Evolutionary conservation across 2,888 invertebrate species (phyloP), one percentile per base, ranked within the genome.

Genomic region (Aplocera efformata): DNA sequence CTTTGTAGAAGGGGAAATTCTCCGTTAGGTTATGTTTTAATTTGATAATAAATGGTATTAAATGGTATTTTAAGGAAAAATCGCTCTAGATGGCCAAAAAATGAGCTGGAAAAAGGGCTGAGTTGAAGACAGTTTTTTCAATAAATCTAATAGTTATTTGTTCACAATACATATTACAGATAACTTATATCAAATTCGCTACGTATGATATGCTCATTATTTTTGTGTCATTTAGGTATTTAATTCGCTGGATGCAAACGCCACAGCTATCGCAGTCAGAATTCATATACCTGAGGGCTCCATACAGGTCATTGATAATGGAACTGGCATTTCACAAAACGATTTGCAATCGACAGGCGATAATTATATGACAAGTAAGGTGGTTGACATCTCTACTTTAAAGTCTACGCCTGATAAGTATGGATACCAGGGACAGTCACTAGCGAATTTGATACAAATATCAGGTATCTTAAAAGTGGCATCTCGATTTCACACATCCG

Each of bases 281-380:
- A 67, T 95, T 11, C 83, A 94, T 68, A 72, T 92, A 13, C 66
- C 79, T 39, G 84, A 90, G 46, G 89, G 88, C 57, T 89, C 86
- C 52, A 86, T 96, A 51, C 93, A 94, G 89, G 92, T 95, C 4
- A 88, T 94, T 24, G 96, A 96, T 67, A 94, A 95, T 82, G 95
- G 95, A 1, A 57, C 50, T 54, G 96, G 96, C 1, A 90, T 96
- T 20, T 56, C 75, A 1, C 72, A 79, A 55, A 60, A 74, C 13
- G 90, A 92, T 63, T 80, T 95, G 44, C 63, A 83, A 30, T 50
- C 76, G 11, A 63, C 94, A 31, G 94, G 93, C 7, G 72, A 83
- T 52, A 90, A 91, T 50, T 90, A 92, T 58, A 81, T 89, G 60
- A 92, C 94, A 0, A 94, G 91, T 67, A 94, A 93, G 78, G 90